Evolutionary conservation across 2,888 invertebrate genomes (phyloP).

Genomic region (Hedya salicella): DNA sequence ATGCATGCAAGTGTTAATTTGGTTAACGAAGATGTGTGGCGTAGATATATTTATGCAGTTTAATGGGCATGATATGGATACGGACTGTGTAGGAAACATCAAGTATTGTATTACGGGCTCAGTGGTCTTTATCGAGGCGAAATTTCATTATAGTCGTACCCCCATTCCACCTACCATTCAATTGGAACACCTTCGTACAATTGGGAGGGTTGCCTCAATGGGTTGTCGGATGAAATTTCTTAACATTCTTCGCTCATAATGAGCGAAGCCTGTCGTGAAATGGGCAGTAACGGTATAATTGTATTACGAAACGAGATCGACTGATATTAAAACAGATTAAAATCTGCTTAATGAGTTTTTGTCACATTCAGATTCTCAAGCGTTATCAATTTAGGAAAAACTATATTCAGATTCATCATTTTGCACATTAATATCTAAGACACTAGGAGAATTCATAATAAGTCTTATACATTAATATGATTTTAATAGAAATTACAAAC

Average conservation of each 20-base stretch:
- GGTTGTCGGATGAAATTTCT: slow-evolving; percentile 84
- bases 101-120: slow-evolving; percentile 82
- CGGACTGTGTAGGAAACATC: slow-evolving; percentile 82
- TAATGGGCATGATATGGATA: slow-evolving; percentile 83
- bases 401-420: not conserved
- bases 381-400: slow-evolving; percentile 13
- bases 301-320: slow-evolving; percentile 78
- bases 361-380: slow-evolving; percentile 59
- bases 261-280: slow-evolving; percentile 80
- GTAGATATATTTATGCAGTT: slow-evolving; percentile 80
- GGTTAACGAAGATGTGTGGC: slow-evolving; percentile 75
- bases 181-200: slow-evolving; percentile 84
- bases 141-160: slow-evolving; percentile 83
- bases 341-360: slow-evolving; percentile 74
- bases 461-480: too few relatives aligned
- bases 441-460: too few relatives aligned
- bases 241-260: slow-evolving; percentile 82
- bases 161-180: slow-evolving; percentile 79
- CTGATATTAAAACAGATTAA: slow-evolving; percentile 79
- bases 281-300: slow-evolving; percentile 82
- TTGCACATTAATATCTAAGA: too few relatives aligned
- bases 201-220: slow-evolving; percentile 82
- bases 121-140: slow-evolving; percentile 81
- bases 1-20: slow-evolving; percentile 68
- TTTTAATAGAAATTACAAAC: too few relatives aligned